Base-by-base conservation (phyloP, 2,113 vertebrate species). In the Neogobius melanostomus region DNA sequence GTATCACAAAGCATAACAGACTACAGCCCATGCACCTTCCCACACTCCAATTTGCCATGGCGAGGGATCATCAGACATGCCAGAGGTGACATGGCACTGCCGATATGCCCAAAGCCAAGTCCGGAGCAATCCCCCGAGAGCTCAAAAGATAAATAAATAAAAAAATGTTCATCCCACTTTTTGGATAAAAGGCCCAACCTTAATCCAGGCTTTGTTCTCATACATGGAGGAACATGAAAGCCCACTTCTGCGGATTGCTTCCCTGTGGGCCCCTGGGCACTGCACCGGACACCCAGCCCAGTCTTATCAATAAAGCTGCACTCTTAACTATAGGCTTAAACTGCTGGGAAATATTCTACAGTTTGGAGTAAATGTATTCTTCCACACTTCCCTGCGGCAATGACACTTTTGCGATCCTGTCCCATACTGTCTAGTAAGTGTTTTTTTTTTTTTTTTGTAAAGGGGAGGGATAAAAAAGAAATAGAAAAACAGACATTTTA, bases 361-460 rank as follows among this genome's bases (percentile, higher is more conserved):
- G 94, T 94, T 94, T 94, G 93, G 95, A 91, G 90, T 93, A 89
- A 92, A 94, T 94, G 92, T 89, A 87, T 90, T 87, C 83, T 81
- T 85, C 82, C 81, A 65, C 67, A 86, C 76, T 82, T 95, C 96
- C 92, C 94, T 85, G 85, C 62, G 90, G 94, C 92, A 94, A 91
- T 93, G 93, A 90, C 91, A 91, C 89, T 91, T 92, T 92, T 91
- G 89, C 90, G 79, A 92, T 90, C 90, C 92, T 89, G 88, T 92
- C 92, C 96, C 95, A 95, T 95, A 95, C 91, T 91, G 88, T 94
- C 94, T 94, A 93, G 95, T 92, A 95, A 95, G 93, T 93, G 92
- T 91, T 94, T 5, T 36, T 95, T 61, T 95, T 91, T 94, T 5
- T 36, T 95, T 61, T 95, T 95, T 95, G 87, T 80, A 81, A 76